Evolutionary conservation across 2,888 invertebrate genomes (phyloP), one percentile per base, ranked within the genome.

Genomic region (Mimachlamys varia): DNA sequence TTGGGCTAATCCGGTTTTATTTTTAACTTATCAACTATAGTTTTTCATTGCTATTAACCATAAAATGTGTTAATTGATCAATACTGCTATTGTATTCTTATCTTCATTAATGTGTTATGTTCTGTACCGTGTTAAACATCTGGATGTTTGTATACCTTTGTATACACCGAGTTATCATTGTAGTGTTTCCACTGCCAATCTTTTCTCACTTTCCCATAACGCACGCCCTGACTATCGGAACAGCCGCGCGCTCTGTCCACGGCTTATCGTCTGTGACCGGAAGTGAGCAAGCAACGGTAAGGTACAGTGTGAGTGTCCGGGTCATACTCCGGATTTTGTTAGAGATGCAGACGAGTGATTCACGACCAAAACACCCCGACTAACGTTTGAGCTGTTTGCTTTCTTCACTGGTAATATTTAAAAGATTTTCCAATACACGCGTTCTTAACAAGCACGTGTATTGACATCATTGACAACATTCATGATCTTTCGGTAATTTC

Each of bases 181-280:
- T 22, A 1, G 7, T 19, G 58, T 58, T 58, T 76, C 27, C 33
- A 27, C 12, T 76, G 76, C 76, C 76, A 76, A 76, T 33, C 76
- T 76, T 27, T 76, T 76, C 76, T 76, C 76, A 76, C 76, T 76
- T 76, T 76, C 76, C 76, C 76, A 76, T 76, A 76, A 76, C 76
- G 13, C 76, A 76, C 27, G 76, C 76, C 27, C 13, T 76, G 76
- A 15, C 76, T 76, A 76, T 76, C 76, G 33, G 13, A 76, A 33
- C 76, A 76, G 76, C 27, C 76, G 76, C 76, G 27, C 27, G 13
- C 33, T 27, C 19, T 76, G 76, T 33, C 76, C 76, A 15, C 33
- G 27, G 12, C 76, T 76, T 76, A 76, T 76, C 76, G 12, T 4
- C 27, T 15, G 27, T 76, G 76, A 76, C 76, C 76, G 76, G 76